These are phyloP conservation scores for Zygogramma bicolorata DNA, from an alignment of 2,888 invertebrate genomes.

Conservation along the genomic window DNA sequence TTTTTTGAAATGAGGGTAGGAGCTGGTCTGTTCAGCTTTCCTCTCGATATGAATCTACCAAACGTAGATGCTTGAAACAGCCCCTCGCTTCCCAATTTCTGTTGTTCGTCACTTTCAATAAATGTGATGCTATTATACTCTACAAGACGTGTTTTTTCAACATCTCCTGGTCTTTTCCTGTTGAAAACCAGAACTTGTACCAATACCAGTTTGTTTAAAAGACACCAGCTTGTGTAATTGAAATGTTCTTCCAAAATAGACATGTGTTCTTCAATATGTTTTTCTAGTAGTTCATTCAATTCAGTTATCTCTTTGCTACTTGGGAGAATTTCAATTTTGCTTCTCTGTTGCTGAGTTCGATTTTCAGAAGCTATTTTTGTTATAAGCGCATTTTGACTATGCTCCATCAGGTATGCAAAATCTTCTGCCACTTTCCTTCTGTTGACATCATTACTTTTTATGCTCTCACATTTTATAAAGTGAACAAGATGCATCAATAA, in stretches of 20 bases:
- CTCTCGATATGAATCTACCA: constrained; percentile 19
- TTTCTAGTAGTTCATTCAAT: not conserved
- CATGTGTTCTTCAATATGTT: not conserved
- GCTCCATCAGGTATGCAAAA: not conserved
- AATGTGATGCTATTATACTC: constrained; percentile 3
- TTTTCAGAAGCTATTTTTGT: constrained; percentile 13
- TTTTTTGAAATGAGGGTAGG: constrained; percentile 4
- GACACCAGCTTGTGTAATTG: not conserved
- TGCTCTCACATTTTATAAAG: not conserved
- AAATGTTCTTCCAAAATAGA: not conserved
- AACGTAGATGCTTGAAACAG: constrained; percentile 3
- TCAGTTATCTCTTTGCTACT: not conserved
- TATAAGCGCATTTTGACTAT: constrained; percentile 14
- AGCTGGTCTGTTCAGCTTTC: constrained; percentile 17
- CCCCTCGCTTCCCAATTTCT: not conserved
- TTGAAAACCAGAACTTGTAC: constrained; percentile 14
- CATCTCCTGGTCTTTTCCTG: constrained; percentile 5
- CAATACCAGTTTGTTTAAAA: not conserved
- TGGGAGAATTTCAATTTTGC: constrained; percentile 6
- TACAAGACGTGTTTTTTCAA: not conserved
- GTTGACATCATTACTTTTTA: not conserved
- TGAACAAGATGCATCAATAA: not conserved
- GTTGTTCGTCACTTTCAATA: not conserved
- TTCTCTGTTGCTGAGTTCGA: constrained; percentile 11
- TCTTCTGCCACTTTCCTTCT: not conserved